Evolutionary conservation across 2,888 invertebrate genomes (phyloP), one percentile per base, ranked within the genome.

Genomic region (Ectemnius continuus): DNA sequence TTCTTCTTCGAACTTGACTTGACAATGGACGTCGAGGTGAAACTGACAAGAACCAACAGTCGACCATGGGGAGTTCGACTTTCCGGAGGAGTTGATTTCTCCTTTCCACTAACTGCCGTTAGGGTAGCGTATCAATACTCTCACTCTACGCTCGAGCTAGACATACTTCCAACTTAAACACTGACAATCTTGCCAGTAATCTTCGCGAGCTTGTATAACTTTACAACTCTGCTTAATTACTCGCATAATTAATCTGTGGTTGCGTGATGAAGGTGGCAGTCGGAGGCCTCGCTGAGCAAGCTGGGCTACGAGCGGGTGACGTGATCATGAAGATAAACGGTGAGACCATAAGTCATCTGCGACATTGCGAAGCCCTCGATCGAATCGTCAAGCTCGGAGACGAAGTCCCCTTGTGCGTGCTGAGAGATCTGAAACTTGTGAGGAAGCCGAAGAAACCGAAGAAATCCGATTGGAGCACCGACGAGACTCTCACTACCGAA

Each of bases 11-110:
- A 16, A 14, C 61, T 26, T 57, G 13, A 36, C 16, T n/a, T n/a
- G 20, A 64, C n/a, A 36, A 82, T 83, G 84, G 73, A 83, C 13
- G 75, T 73, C 14, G 74, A 85, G 16, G 61, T 85, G 58, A 80
- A 79, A 62, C 65, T 85, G 13, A 73, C 78, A 14, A 80, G 68
- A 59, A 77, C 46, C 61, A 23, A 75, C 63, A 65, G 59, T 58
- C 76, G 82, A 68, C 75, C 88, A 0, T 91, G 88, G 88, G 90
- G 90, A 26, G 85, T 91, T 67, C 85, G 90, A 14, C 79, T 90
- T 46, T 86, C 86, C 36, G 90, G 91, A 48, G 91, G 90, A 4
- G 82, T 78, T 28, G 90, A 90, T 70, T 84, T 88, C 58, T 78
- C 82, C n/a, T 82, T 84, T 64, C 90, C 91, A 3, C 84, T 91